These are phyloP conservation scores for Caenorhabditis imperialis DNA, from an alignment of 2,888 invertebrate genomes.

Conservation along the genomic window DNA sequence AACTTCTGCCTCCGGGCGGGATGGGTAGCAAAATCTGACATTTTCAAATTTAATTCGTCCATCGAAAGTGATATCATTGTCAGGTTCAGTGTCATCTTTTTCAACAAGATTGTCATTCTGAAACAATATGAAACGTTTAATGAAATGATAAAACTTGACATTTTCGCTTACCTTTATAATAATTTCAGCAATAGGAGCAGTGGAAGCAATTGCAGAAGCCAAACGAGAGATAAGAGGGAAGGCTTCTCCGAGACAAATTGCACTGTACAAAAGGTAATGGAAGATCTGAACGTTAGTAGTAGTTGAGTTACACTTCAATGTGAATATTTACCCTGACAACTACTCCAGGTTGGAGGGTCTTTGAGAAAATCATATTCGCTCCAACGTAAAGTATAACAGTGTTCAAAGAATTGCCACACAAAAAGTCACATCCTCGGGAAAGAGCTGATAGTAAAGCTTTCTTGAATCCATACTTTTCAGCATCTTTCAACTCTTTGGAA, in stretches of 20 bases:
- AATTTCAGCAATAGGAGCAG: conserved; percentile 42
- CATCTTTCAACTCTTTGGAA: conserved; percentile 58
- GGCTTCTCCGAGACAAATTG: conserved; percentile 39
- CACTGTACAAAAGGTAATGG: conserved; percentile 37
- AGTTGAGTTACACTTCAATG: too few species aligned
- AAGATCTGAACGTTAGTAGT: conserved; percentile 17
- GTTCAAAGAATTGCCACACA: conserved; percentile 77
- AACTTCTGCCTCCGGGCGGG: conserved; percentile 77
- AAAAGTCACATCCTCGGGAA: conserved; percentile 75
- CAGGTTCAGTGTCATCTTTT: conserved; percentile 73
- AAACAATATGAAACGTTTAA: not conserved
- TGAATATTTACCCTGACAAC: conserved; percentile 36
- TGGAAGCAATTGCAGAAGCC: conserved; percentile 23
- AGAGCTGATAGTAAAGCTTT: conserved; percentile 73
- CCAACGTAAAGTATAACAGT: conserved; percentile 67
- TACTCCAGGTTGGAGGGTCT: conserved; percentile 7
- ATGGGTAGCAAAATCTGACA: conserved; percentile 80
- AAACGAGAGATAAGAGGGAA: conserved; percentile 34
- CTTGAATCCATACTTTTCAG: conserved; percentile 64
- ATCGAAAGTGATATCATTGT: conserved; percentile 75
- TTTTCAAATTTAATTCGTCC: conserved; percentile 79
- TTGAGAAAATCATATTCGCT: conserved; percentile 59
- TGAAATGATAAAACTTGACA: not conserved
- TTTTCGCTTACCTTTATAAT: conserved; percentile 15
- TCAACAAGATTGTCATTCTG: conserved; percentile 64